Conservation (phyloP, 2,797 vertebrate species). For the Philypnodon macrostomus region DNA sequence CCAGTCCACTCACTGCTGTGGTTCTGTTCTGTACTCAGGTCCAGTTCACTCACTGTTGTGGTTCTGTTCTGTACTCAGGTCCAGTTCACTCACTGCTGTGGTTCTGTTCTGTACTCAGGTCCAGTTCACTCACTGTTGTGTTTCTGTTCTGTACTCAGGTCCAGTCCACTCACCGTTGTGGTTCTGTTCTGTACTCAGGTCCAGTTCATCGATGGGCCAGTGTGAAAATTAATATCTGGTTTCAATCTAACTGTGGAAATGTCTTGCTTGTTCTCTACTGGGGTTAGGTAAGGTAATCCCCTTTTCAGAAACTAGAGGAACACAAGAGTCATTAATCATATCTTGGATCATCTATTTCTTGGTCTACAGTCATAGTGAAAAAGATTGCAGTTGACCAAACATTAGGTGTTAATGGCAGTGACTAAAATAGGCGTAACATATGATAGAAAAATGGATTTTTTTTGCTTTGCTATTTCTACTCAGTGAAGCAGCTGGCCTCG, state of each 20-base stretch:
- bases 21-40: constrained; percentile 50
- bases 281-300: constrained; percentile 69
- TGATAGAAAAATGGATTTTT: constrained; percentile 50
- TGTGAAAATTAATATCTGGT: constrained; percentile 65
- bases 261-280: constrained; percentile 48
- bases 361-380: constrained; percentile 28
- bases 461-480: constrained; percentile 31
- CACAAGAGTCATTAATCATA: constrained; percentile 66
- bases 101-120: constrained; percentile 50
- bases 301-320: constrained; percentile 51
- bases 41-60: constrained; percentile 31
- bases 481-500: constrained; percentile 64
- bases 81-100: constrained; percentile 31
- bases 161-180: constrained; percentile 30
- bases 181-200: constrained; percentile 50
- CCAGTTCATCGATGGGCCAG: constrained; percentile 56
- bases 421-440: constrained; percentile 58
- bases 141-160: constrained; percentile 51
- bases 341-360: constrained; percentile 14
- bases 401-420: constrained; percentile 60
- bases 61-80: constrained; percentile 50
- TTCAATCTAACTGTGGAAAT: constrained; percentile 57
- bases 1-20: constrained; percentile 31
- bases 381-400: constrained; percentile 38
- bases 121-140: constrained; percentile 31